These are phyloP conservation scores for Rhinogobio ventralis DNA, from an alignment of 2,797 vertebrate genomes.

Conservation along the genomic window DNA sequence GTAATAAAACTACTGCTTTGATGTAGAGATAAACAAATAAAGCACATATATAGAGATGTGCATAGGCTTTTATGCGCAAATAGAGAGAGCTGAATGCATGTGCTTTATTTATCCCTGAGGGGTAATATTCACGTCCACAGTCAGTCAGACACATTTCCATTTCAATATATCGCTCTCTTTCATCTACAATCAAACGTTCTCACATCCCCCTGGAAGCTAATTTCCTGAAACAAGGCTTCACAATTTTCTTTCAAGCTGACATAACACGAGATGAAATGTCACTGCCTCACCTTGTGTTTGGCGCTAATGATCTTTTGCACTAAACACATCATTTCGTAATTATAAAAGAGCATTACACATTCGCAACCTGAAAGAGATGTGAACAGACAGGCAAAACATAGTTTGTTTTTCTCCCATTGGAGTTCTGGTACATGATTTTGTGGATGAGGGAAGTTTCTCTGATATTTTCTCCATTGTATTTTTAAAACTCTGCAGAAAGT, in stretches of 20 bases:
- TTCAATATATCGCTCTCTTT: constrained; percentile 39
- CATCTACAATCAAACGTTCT: constrained; percentile 34
- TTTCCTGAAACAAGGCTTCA: constrained; percentile 40
- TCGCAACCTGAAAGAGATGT: not conserved
- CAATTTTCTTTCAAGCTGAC: constrained; percentile 29
- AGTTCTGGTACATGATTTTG: not conserved
- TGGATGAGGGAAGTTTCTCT: not conserved
- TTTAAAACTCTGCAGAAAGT: not conserved
- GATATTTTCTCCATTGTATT: not conserved
- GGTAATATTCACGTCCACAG: constrained; percentile 13
- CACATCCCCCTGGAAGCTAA: constrained; percentile 35
- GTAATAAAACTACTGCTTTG: constrained; percentile 8
- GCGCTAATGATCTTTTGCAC: constrained; percentile 43
- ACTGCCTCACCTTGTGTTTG: constrained; percentile 29
- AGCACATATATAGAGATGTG: not conserved
- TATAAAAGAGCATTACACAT: constrained; percentile 14
- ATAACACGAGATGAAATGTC: constrained; percentile 37
- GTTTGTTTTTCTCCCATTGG: constrained; percentile 2
- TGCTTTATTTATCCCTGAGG: constrained; percentile 33
- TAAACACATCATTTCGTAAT: constrained; percentile 21
- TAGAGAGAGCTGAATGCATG: constrained; percentile 22
- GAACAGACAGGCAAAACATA: constrained; percentile 9
- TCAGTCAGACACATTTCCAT: constrained; percentile 20
- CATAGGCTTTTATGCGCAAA: constrained; percentile 18
- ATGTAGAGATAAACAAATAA: constrained; percentile 30